Evolutionary conservation across 2,888 invertebrate genomes (phyloP), one percentile per base, ranked within the genome.

Genomic region (Drosophila stalkeri): DNA sequence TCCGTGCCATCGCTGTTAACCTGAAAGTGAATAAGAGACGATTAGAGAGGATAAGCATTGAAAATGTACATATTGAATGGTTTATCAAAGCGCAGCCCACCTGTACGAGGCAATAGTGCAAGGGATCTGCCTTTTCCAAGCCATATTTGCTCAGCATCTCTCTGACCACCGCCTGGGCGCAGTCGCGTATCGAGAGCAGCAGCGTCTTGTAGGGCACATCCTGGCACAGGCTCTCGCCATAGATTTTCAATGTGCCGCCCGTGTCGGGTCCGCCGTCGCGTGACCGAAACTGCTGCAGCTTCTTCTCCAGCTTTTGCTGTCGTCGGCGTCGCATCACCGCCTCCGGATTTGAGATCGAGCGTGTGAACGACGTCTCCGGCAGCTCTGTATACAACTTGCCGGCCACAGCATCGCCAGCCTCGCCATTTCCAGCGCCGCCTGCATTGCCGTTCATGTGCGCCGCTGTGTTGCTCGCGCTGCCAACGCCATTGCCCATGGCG

Each of bases 331-430:
- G 95, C 99, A 99, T 99, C 86, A 99, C 99, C 72, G 99, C 99
- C 94, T 99, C 99, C 4, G 99, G 99, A 94, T 99, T 99, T 77
- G 99, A 99, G 92, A 99, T 99, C 89, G 99, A 99, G 90, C 99
- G 95, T 56, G 99, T 99, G 94, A 99, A 99, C 88, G 98, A 99
- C 60, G 99, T 99, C 94, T 99, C 99, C 33, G 99, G 99, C 86
- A 99, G 94, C 94, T 99, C 99, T 96, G 97, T 97, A 90, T 98
- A 98, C 69, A 98, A 94, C 94, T 98, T 98, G 92, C 98, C 98
- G 2, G 98, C 98, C 18, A 98, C 97, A 37, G 89, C 86, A 91
- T 97, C 96, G 70, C 94, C 77, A 20, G 72, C 82, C 57, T 66
- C 81, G 12, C 73, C 79, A 37, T 31, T 82, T 20, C 55, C 78